Base-by-base conservation (phyloP, 2,888 invertebrate species). In the Rhagonycha lutea region DNA sequence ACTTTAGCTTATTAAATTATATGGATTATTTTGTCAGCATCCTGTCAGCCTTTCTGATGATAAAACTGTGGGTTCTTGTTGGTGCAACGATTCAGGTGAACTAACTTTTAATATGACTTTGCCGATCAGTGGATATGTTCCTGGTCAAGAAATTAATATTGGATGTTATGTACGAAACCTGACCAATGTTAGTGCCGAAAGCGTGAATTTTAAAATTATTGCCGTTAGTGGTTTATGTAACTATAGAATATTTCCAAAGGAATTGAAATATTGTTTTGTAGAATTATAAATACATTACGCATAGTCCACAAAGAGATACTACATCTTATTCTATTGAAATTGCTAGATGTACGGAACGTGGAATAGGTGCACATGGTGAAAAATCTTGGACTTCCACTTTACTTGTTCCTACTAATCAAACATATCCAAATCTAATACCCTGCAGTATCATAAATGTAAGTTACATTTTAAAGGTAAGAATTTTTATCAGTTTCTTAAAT, bases 121-220 rank as follows among this genome's bases (percentile, higher is more conserved):
- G 11, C 76, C 76, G n/a, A n/a, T 23, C 5, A 70, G 92, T 7
- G 95, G 95, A 2, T 94, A 92, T 86, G 93, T 94, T 63, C 92
- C 94, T 1, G 95, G 95, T 0, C 95, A 96, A 88, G 88, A 89
- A 62, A 92, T 96, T 82, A 92, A 93, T 0, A 88, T 95, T 12
- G 90, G 90, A 65, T 89, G 94, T 67, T 92, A 93, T 83, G 89
- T 94, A 69, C 93, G 94, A 80, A 96, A 96, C 86, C 90, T 91
- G 81, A 94, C 94, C 14, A 76, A 73, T 14, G 60, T 70, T 47
- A 68, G 10, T 67, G 76, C 61, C 0, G 68, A 73, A 61, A 7
- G 10, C 3, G 73, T 76, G 2, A 61, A 70, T 47, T 76, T 73
- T 60, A 67, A 73, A 70, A 29, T 76, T 69, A 18, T 14, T 23